These are phyloP conservation scores for Panagrolaimus sp. DNA, from an alignment of 1,140 invertebrate genomes.

Conservation along the genomic window DNA sequence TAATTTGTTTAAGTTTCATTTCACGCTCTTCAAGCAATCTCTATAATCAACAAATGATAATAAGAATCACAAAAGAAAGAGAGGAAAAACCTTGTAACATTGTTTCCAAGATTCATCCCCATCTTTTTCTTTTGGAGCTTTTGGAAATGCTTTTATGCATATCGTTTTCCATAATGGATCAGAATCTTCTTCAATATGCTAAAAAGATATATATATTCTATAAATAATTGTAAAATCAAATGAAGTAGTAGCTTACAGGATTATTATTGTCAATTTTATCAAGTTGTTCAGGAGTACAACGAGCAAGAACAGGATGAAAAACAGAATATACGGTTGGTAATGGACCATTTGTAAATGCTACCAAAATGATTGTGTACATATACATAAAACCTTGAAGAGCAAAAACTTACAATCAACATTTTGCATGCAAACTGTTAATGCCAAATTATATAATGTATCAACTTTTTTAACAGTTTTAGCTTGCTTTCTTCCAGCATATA, in stretches of 20 bases:
- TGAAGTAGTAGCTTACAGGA: not conserved
- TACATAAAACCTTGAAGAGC: not conserved
- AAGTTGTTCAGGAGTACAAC: not conserved
- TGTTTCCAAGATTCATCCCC: not conserved
- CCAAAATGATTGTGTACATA: not conserved
- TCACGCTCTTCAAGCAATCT: not conserved
- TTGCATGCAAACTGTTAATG: slow-evolving; percentile 1
- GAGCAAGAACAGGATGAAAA: not conserved
- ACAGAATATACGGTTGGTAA: not conserved
- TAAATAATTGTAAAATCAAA: too few relatives aligned
- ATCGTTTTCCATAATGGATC: not conserved
- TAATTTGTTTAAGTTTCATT: not conserved
- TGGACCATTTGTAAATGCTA: not conserved
- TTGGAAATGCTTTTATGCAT: not conserved
- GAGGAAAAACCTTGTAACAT: not conserved
- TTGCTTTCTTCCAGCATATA: not conserved
- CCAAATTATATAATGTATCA: not conserved
- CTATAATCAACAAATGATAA: too few relatives aligned
- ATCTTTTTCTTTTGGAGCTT: not conserved
- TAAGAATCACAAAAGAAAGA: too few relatives aligned
- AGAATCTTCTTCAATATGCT: not conserved
- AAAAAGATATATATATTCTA: too few relatives aligned
- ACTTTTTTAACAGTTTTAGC: not conserved
- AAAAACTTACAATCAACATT: slow-evolving; percentile 9
- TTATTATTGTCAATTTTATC: not conserved